Base-by-base conservation (phyloP, 1,140 invertebrate genomes). In the Neomicropteryx cornuta region DNA sequence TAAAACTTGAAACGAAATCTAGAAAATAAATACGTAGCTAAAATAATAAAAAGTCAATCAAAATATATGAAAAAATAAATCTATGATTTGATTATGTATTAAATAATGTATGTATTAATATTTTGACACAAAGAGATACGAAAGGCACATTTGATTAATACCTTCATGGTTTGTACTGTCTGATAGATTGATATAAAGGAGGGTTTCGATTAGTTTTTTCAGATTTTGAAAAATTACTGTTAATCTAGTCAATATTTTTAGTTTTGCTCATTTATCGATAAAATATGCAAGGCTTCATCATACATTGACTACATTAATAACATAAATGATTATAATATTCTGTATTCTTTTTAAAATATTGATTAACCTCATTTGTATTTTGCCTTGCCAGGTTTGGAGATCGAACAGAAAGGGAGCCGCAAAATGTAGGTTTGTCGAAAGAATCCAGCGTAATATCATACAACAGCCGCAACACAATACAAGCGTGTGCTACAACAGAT, bases 371-470 rank as follows among this genome's bases (percentile, higher is more conserved):
- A 24, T 74, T 62, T 22, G 64, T 65, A 43, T 61, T 63, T 44
- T 68, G 66, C 38, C 66, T 42, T 0, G 62, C 60, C 22, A 68
- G 42, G 48, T 71, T 76, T 4, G 78, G 81, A 6, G 79, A 76
- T 54, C 77, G 77, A 45, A 78, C 76, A 22, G 77, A 68, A 11
- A 78, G 60, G n/a, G 72, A 63, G 11, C 77, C 76, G 34, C 72
- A 73, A 38, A 80, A 67, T 46, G 77, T 80, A 1, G 82, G 83
- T 52, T 87, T 87, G 50, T 95, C 90, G 55, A 89, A 94, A 16
- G 84, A 76, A 57, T 96, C 92, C 28, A 95, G 66, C 0, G 91
- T 87, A 33, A 95, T 84, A 53, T 95, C 90, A 51, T 95, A 95
- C 1, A 97, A 59, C 13, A 95, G 58, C 38, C 92, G 71, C 45